Percentiles rank a stretch among this genome's conserved stretches.
Evolutionary conservation across 2,888 invertebrate genomes (phyloP).

Genomic region (Eucriotettix oculatus): DNA sequence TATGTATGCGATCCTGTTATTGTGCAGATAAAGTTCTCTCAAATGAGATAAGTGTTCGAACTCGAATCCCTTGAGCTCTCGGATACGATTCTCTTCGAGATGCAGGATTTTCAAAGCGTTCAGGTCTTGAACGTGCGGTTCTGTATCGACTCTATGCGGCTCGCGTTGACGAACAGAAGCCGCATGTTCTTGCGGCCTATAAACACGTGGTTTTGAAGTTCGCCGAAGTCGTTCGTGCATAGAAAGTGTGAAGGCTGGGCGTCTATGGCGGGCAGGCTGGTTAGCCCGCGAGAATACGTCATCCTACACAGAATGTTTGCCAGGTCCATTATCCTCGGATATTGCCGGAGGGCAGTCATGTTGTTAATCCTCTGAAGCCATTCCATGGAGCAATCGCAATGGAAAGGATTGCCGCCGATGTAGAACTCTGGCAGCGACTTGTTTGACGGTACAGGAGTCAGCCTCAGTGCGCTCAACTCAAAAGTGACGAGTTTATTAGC

Average conservation of each 20-base stretch:
- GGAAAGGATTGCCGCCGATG: constrained; percentile 82
- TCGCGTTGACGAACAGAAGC: constrained; percentile 69
- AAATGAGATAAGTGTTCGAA: constrained; percentile 66
- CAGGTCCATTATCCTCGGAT: constrained; percentile 76
- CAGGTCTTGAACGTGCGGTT: constrained; percentile 83
- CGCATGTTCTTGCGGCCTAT: constrained; percentile 80
- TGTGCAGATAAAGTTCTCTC: constrained; percentile 69
- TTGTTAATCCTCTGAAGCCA: constrained; percentile 85
- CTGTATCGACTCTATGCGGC: constrained; percentile 67
- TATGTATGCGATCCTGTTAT: constrained; percentile 64
- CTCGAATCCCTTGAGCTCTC: constrained; percentile 64
- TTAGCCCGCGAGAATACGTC: constrained; percentile 66
- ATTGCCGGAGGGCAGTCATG: constrained; percentile 59
- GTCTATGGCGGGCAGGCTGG: constrained; percentile 57
- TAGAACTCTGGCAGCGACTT: constrained; percentile 74
- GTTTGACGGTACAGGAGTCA: constrained; percentile 54
- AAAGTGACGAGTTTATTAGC: constrained; percentile 71
- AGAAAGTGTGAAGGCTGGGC: constrained; percentile 72
- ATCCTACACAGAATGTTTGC: constrained; percentile 77
- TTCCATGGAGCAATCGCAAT: constrained; percentile 90
- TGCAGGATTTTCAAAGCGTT: constrained; percentile 63
- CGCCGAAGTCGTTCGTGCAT: constrained; percentile 72
- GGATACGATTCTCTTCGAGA: constrained; percentile 69
- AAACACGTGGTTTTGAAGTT: constrained; percentile 73
- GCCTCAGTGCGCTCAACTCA: constrained; percentile 62